These are phyloP conservation scores for Hypercompe scribonia DNA, from an alignment of 2,888 invertebrate species.

Conservation along the genomic window DNA sequence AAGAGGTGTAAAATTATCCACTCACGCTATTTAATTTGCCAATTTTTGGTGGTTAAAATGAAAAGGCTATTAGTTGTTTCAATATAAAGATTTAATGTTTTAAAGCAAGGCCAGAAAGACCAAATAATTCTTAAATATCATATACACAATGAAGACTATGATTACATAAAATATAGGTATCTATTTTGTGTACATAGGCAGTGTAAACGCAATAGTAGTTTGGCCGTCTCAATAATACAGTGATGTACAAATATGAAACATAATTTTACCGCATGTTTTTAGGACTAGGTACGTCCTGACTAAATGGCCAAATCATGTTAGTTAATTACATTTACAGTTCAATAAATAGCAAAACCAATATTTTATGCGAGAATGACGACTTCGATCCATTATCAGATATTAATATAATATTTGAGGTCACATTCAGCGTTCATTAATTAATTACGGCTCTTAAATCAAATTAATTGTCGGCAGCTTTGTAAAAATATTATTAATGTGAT, in stretches of 20 bases:
- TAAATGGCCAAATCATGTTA: conserved; percentile 4
- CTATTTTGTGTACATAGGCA: background rate
- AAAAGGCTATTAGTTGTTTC: background rate
- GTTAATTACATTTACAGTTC: conserved; percentile 20
- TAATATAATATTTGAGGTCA: conserved; percentile 38
- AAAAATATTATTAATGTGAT: conserved; percentile 34
- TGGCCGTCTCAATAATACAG: background rate
- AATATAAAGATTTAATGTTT: background rate
- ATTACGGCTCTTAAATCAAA: conserved; percentile 62
- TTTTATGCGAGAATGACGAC: conserved; percentile 27
- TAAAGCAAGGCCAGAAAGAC: too few relatives aligned
- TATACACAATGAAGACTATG: background rate
- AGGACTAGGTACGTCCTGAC: background rate
- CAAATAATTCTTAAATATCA: background rate
- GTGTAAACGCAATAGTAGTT: background rate
- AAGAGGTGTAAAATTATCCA: background rate
- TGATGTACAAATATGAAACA: background rate
- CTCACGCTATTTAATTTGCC: background rate
- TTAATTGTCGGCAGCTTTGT: conserved; percentile 44
- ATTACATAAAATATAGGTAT: background rate
- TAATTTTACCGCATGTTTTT: background rate
- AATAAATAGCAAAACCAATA: conserved; percentile 23
- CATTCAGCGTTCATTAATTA: conserved; percentile 55
- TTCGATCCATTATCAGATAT: conserved; percentile 42
- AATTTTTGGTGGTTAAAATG: background rate